Base-by-base conservation (phyloP, 2,888 invertebrate genomes). In the Lithophane leautieri region DNA sequence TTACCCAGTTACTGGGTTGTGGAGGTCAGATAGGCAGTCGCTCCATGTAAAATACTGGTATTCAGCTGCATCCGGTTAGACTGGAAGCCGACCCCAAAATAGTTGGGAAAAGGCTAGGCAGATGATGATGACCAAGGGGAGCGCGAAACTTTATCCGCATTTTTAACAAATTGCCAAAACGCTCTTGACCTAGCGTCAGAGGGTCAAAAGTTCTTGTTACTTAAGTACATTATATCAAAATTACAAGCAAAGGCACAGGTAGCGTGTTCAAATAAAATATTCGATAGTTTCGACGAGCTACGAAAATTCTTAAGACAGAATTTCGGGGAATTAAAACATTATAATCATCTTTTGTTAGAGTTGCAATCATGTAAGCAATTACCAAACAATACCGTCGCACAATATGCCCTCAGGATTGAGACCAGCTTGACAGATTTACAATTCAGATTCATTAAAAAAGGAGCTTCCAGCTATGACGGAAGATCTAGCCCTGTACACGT, bases 141-240 rank as follows among this genome's bases (percentile, higher is more conserved):
- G n/a, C 50, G 71, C 8, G 63, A 63, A 54, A 71, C 71, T 1
- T 2, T 63, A 16, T 56, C 54, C 16, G 63, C 71, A 1, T 63
- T 71, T 28, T 22, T 71, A 3, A 63, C 71, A 22, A 65, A 71
- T 44, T 71, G 42, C 11, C 71, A 71, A 54, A 71, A 44, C 14
- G 71, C 71, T 14, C 44, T 71, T 16, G 71, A 65, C 14, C 14
- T 71, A 34, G 63, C 63, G 7, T 9, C 63, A 1, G 63, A 63
- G 6, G 16, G 63, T 28, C 71, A 56, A 44, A 65, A 72, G 22
- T 56, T 16, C 7, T 4, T 65, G 7, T 4, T 71, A 2, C 22
- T 63, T 6, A 54, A 63, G 4, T 71, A 16, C 3, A 56, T 71
- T 0, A 44, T 65, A 14, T 63, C 63, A 7, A 71, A 71, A 19